A percentile compares a stretch with the other conserved stretches of the same genome.
These are phyloP conservation scores for Melanotaenia boesemani DNA, from an alignment of 2,797 vertebrate genomes.

Conservation along the genomic window DNA sequence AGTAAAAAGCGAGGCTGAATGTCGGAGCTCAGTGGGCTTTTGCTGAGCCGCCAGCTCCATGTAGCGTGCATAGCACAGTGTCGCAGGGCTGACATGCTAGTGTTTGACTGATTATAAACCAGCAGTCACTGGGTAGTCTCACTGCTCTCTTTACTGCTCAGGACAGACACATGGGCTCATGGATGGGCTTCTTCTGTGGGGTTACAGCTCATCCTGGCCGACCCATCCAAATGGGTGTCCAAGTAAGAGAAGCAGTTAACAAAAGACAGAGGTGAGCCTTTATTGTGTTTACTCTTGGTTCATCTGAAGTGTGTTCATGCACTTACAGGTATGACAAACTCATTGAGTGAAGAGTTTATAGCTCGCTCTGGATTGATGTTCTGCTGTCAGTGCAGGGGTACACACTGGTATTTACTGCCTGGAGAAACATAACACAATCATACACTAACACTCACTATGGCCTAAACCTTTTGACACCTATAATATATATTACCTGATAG, in stretches of 20 bases:
- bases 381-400: constrained; percentile 54
- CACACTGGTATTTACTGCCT: constrained; percentile 8
- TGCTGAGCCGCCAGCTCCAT: constrained; percentile 34
- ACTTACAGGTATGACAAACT: constrained; percentile 47
- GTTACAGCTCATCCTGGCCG: constrained; percentile 68
- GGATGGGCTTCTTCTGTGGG: constrained; percentile 61
- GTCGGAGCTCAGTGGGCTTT: constrained; percentile 49
- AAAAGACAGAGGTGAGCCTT: constrained; percentile 75
- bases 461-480: background rate
- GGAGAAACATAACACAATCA: too few species aligned
- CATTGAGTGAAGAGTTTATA: constrained; percentile 62
- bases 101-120: constrained; percentile 88
- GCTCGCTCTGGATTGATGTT: constrained; percentile 29
- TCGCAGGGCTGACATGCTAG: constrained; percentile 69
- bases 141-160: constrained; percentile 74
- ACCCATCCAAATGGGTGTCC: constrained; percentile 76
- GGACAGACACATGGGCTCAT: constrained; percentile 72
- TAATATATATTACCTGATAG: background rate
- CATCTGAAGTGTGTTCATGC: constrained; percentile 64
- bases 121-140: constrained; percentile 82
- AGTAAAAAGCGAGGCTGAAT: constrained; percentile 45
- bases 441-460: too few species aligned
- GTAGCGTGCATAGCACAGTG: constrained; percentile 59
- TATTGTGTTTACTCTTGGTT: constrained; percentile 80
- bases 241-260: constrained; percentile 74